These are phyloP conservation scores for Bombus fervidus DNA, from an alignment of 1,140 invertebrate genomes.

Conservation along the genomic window DNA sequence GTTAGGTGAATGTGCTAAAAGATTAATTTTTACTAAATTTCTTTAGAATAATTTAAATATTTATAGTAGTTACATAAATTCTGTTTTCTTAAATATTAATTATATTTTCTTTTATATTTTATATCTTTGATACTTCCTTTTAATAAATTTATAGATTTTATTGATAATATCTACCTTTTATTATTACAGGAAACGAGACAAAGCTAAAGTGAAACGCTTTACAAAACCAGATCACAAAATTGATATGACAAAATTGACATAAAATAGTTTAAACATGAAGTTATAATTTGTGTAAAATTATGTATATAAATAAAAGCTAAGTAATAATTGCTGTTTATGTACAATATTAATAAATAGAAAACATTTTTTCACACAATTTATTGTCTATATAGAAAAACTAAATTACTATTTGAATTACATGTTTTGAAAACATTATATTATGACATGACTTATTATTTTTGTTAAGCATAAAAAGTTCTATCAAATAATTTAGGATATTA, in stretches of 20 bases:
- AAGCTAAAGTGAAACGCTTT: conserved; percentile 81
- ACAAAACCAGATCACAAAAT: conserved; percentile 82
- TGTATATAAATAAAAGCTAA: conserved; percentile 2
- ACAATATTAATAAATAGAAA: background rate
- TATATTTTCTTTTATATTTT: background rate
- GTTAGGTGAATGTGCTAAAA: background rate
- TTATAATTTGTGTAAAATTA: background rate
- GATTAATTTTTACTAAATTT: background rate
- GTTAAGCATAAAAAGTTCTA: background rate
- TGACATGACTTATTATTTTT: background rate
- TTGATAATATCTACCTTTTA: conserved; percentile 46
- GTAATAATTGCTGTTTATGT: background rate
- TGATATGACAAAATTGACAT: conserved; percentile 38
- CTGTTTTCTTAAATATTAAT: background rate
- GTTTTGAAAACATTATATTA: background rate
- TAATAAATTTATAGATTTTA: background rate
- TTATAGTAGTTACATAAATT: background rate
- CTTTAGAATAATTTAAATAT: background rate
- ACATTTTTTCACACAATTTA: background rate
- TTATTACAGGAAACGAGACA: conserved; percentile 77
- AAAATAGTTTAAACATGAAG: background rate
- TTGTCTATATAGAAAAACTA: background rate
- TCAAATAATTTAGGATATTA: background rate
- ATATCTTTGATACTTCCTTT: background rate
- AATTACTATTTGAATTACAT: background rate